phyloP scores from a whole-genome alignment of 2,888 invertebrate genomes.

The Drosophila differens region DNA sequence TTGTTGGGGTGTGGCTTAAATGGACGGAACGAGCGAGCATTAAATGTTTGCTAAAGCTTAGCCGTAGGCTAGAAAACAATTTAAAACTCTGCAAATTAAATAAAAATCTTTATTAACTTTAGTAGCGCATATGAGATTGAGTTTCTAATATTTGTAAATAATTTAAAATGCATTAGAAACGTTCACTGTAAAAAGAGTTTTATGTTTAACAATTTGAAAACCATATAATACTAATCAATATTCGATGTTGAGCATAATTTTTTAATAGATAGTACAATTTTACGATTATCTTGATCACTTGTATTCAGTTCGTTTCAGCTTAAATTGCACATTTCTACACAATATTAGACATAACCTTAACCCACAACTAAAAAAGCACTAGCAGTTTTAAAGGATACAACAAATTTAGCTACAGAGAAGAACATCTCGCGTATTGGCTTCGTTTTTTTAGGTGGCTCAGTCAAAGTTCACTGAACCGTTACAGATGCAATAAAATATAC shows the following conservation, averaged over 20 bases:
- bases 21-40: constrained; percentile 10
- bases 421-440: not conserved
- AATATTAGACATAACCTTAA: not conserved
- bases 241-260: no score
- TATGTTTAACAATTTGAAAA: not conserved
- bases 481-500: constrained; percentile 18
- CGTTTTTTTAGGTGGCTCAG: not conserved
- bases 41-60: not conserved
- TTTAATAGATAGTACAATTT: no score
- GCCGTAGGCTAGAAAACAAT: not conserved
- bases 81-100: not conserved
- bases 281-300: not conserved
- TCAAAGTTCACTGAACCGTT: constrained; percentile 45
- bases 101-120: not conserved
- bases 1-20: constrained; percentile 33
- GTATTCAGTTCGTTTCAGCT: not conserved
- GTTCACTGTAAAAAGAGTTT: not conserved
- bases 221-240: not conserved
- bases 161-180: not conserved
- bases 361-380: not conserved
- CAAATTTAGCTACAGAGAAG: constrained; percentile 7
- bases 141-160: not conserved
- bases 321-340: not conserved
- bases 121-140: not conserved
- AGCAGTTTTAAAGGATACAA: not conserved